Evolutionary conservation across 37 sponge, comb jelly and placozoan species (phyloP), one percentile per base, ranked within the genome.

Genomic region (Petrosia ficiformis): DNA sequence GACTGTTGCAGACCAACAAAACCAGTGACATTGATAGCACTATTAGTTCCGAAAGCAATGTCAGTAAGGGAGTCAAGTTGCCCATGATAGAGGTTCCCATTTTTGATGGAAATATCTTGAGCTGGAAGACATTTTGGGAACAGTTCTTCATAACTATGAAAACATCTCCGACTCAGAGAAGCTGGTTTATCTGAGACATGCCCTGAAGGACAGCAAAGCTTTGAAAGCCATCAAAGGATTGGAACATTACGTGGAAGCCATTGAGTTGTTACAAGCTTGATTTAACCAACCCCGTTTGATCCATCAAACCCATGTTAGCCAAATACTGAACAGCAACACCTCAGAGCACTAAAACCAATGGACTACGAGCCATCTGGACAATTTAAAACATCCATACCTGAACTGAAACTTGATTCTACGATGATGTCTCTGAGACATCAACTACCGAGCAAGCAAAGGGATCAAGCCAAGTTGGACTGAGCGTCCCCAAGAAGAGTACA

Each of bases 241-340:
- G 67, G 25, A 22, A 65, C n/a, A n/a, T 14, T 11, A 29, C 26
- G 14, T 65, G 28, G 28, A 65, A 25, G n/a, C n/a, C n/a, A n/a
- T n/a, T n/a, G n/a, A n/a, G n/a, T n/a, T n/a, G n/a, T n/a, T n/a
- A n/a, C n/a, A 32, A 14, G 14, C 67, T 32, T 14, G 67, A 26
- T 24, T 32, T 24, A 22, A 25, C 16, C 16, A 22, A 65, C 28
- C 11, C 11, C 28, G 14, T 22, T 14, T 14, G 67, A 14, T 65
- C 11, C 67, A 22, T 25, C 28, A 14, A 11, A 14, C 28, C 16
- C 28, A 65, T 24, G 67, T n/a, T n/a, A n/a, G n/a, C n/a, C n/a
- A n/a, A n/a, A 69, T 35, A 69, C 71, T 69, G 42, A 36, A 14
- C 71, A 69, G 21, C 39, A 37, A 39, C 71, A 69, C 39, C 6